Conservation (phyloP, 92 coral and sea anemone species). For the Epizoanthus rinbou region DNA sequence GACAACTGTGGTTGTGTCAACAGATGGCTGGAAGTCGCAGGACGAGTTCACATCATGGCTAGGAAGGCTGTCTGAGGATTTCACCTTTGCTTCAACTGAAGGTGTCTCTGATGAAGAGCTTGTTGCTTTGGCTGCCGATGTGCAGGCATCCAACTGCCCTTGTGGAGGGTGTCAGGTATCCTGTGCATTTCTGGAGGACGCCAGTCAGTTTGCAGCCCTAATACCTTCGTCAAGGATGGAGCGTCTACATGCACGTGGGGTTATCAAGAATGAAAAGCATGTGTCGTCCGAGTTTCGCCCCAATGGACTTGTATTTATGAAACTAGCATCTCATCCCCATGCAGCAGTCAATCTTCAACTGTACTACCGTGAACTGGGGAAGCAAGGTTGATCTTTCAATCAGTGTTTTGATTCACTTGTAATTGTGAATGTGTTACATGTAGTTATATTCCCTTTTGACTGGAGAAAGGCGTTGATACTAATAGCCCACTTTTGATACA, state of each 20-base stretch:
- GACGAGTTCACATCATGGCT: constrained; percentile 32
- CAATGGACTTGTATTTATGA: neutral
- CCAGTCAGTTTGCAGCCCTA: constrained; percentile 18
- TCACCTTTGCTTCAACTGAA: constrained; percentile 12
- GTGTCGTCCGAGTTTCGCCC: neutral
- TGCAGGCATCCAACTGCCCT: constrained; percentile 5
- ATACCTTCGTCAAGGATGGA: constrained; percentile 18
- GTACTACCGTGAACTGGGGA: neutral
- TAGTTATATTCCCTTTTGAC: too few species aligned
- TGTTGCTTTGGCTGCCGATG: constrained; percentile 15
- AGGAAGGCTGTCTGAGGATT: constrained; percentile 23
- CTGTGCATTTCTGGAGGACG: neutral
- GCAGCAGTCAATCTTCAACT: neutral
- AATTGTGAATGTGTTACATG: too few species aligned
- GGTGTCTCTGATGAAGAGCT: constrained; percentile 25
- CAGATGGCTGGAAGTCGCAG: constrained; percentile 30
- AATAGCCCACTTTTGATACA: too few species aligned
- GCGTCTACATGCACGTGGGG: constrained; percentile 26
- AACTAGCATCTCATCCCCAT: constrained; percentile 9
- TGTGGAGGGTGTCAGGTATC: constrained; percentile 24
- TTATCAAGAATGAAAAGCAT: neutral
- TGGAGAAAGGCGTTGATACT: too few species aligned
- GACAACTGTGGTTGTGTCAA: too few species aligned
- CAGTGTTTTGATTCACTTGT: too few species aligned
- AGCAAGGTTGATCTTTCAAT: constrained; percentile 25